These are phyloP conservation scores for Stenchaetothrips biformis DNA, from an alignment of 2,888 invertebrate species.

Conservation along the genomic window DNA sequence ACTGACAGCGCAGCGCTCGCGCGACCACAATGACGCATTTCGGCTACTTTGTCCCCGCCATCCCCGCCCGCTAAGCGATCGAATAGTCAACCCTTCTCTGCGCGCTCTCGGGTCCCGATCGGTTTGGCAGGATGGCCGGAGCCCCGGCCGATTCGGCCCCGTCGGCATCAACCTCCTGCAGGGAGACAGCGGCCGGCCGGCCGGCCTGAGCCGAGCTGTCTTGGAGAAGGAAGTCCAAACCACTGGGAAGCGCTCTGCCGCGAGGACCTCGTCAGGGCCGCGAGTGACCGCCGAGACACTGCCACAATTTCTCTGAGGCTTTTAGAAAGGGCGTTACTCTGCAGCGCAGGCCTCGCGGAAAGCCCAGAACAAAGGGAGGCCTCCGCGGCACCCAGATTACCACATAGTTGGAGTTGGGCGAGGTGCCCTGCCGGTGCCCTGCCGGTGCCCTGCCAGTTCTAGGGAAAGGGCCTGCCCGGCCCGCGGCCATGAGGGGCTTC, in stretches of 20 bases:
- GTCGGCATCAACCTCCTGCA: not conserved
- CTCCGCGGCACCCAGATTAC: no score
- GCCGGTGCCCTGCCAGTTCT: no score
- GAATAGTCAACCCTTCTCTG: not conserved
- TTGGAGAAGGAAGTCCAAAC: slow-evolving; percentile 10
- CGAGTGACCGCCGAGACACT: not conserved
- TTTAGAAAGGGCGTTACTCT: no score
- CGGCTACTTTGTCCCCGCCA: not conserved
- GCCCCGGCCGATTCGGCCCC: not conserved
- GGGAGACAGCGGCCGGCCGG: not conserved
- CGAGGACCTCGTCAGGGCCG: not conserved
- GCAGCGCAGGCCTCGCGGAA: no score
- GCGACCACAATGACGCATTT: not conserved
- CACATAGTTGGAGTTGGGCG: no score
- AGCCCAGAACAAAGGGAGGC: no score
- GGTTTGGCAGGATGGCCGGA: no score
- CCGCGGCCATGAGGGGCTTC: no score
- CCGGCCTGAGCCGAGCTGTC: not conserved
- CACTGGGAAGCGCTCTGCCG: not conserved
- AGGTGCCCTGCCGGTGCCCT: no score
- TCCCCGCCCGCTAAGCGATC: not conserved
- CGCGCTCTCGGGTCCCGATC: not conserved
- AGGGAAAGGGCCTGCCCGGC: no score
- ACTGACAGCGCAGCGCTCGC: not conserved
- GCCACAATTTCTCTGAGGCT: not conserved